These are phyloP conservation scores for Diacarnus erythraeanus DNA, from an alignment of 37 sponge, comb jelly and placozoan species.

Conservation along the genomic window DNA sequence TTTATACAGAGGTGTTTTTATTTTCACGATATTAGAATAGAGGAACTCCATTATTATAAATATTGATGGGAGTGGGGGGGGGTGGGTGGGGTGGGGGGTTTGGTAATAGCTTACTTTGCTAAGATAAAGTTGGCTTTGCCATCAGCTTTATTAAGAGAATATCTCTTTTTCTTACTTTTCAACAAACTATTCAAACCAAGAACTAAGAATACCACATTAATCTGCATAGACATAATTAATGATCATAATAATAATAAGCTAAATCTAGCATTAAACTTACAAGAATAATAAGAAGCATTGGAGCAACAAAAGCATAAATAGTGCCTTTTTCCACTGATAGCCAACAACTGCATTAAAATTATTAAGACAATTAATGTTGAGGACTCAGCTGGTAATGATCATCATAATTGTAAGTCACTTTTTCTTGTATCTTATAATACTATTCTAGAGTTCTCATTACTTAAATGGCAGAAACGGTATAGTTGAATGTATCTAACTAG, in stretches of 20 bases:
- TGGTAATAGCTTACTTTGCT: not conserved
- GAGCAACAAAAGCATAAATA: slow-evolving; percentile 53
- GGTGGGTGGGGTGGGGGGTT: too few relatives aligned
- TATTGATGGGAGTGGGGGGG: too few relatives aligned
- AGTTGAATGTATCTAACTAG: too few relatives aligned
- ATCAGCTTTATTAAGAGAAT: not conserved
- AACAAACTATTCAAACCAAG: slow-evolving; percentile 20
- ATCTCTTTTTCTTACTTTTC: slow-evolving; percentile 8
- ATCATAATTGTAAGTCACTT: too few relatives aligned
- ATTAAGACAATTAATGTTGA: too few relatives aligned
- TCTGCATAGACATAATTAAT: slow-evolving; percentile 10
- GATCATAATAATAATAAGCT: too few relatives aligned
- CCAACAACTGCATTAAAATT: slow-evolving; percentile 46
- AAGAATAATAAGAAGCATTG: slow-evolving; percentile 37
- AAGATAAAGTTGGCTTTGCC: not conserved
- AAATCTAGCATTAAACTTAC: slow-evolving; percentile 35
- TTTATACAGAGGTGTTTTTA: too few relatives aligned
- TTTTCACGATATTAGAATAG: too few relatives aligned
- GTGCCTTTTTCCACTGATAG: slow-evolving; percentile 35
- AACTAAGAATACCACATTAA: slow-evolving; percentile 40
- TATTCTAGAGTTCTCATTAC: not conserved
- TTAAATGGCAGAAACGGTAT: too few relatives aligned
- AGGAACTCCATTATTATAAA: too few relatives aligned
- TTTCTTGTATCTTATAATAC: too few relatives aligned
- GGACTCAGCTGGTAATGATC: too few relatives aligned